Percentiles rank a stretch among this genome's conserved stretches.
Conservation (phyloP, 2,797 vertebrate species). For the Parotocinclus haroldoi region DNA sequence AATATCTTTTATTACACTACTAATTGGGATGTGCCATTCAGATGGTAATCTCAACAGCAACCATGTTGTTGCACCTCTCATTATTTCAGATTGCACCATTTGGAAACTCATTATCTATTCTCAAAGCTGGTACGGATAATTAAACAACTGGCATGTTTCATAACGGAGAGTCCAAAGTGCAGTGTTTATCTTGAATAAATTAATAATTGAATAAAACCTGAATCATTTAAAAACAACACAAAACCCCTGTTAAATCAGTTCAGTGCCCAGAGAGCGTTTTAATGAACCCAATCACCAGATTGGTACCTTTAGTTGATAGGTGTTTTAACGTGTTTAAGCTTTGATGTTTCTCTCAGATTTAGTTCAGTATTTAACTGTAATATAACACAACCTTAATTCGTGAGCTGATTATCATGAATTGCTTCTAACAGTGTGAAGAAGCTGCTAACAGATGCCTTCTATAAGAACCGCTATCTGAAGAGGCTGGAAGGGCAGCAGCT, state of each 20-base stretch:
- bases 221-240: too few species aligned
- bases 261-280: too few species aligned
- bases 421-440: constrained; percentile 79
- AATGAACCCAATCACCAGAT: too few species aligned
- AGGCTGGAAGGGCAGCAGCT: constrained; percentile 86
- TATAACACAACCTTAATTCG: too few species aligned
- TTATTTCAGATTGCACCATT: constrained; percentile 34
- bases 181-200: background rate
- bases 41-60: constrained; percentile 38
- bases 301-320: too few species aligned
- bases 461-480: constrained; percentile 89
- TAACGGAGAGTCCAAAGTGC: constrained; percentile 11
- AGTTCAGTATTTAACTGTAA: too few species aligned
- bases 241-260: too few species aligned
- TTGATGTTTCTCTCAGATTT: too few species aligned
- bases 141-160: constrained; percentile 28
- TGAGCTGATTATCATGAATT: too few species aligned
- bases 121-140: background rate
- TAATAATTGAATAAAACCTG: too few species aligned
- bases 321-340: too few species aligned
- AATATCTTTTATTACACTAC: constrained; percentile 27
- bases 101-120: constrained; percentile 39
- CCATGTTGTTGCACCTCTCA: constrained; percentile 36
- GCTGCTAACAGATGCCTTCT: constrained; percentile 83
- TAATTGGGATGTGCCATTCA: constrained; percentile 46